Evolutionary conservation across 2,888 invertebrate species (phyloP), one percentile per base, ranked within the genome.

Genomic region (Callyntrura guangdongensis): DNA sequence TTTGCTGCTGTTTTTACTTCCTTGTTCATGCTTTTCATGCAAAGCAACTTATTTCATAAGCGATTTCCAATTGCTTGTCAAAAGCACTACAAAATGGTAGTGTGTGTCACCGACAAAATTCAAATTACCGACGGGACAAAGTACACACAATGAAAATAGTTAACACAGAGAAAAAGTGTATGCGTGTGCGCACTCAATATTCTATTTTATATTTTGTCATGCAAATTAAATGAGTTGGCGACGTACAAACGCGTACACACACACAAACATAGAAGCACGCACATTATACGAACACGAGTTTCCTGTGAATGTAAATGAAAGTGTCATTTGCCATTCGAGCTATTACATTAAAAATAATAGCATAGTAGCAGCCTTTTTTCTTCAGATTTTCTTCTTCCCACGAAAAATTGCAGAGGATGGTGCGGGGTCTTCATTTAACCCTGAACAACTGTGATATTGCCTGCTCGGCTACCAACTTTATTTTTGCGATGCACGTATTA

Each of bases 1-100:
- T 69, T 69, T 69, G 36, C 45, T 36, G 36, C 67, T 45, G 45
- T 36, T 69, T 69, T 69, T 17, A 36, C 69, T 69, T 69, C 45
- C 64, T 0, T 67, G 67, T 67, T 27, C 25, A 67, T 27, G 67
- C 12, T 67, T 22, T 20, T 67, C 67, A 67, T 67, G 25, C 27
- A 14, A 67, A 67, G 12, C 5, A 67, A 27, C 25, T 67, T 12
- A 20, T 61, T 61, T 17, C 20, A 22, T 61, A 22, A 61, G 61
- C 22, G 22, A 2, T 56, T 56, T 56, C 5, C 61, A 61, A 36
- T 36, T 36, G 6, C 36, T 36, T 36, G 36, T 36, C 36, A 36
- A 36, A 36, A 2, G 36, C 36, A 36, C 36, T 6, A 36, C 53
- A 53, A 53, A 53, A 53, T 1, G 53, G 53, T 14, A 9, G 12